These are phyloP conservation scores for Pedionomus torquatus DNA, from an alignment of 2,113 vertebrate species.

Conservation along the genomic window DNA sequence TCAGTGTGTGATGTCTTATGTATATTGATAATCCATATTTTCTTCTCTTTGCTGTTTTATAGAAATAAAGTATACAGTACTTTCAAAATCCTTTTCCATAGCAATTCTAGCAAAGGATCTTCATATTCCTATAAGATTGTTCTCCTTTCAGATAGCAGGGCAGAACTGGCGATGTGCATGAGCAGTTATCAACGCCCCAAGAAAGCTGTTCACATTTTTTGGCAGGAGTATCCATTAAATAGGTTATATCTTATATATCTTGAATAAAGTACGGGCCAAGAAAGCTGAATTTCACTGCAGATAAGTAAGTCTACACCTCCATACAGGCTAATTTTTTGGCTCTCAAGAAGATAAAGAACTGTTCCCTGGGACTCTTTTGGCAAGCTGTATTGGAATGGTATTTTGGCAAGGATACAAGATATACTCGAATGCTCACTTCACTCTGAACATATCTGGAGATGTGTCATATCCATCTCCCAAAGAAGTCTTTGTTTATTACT, in stretches of 20 bases:
- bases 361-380: not conserved
- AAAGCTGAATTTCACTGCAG: not conserved
- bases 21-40: not conserved
- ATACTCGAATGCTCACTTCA: not conserved
- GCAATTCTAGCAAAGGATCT: not conserved
- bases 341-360: not conserved
- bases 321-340: not conserved
- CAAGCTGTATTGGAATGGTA: not conserved
- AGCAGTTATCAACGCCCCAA: not conserved
- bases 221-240: not conserved
- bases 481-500: not conserved
- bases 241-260: too few relatives aligned
- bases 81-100: not conserved
- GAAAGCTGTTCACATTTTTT: conserved; percentile 25
- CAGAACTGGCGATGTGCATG: conserved; percentile 5
- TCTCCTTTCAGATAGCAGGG: not conserved
- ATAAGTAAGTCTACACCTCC: not conserved
- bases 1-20: not conserved
- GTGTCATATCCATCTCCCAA: not conserved
- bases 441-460: not conserved
- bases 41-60: not conserved
- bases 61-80: not conserved
- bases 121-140: not conserved
- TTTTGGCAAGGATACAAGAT: conserved; percentile 3
- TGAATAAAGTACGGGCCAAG: not conserved